Evolutionary conservation across 2,113 vertebrate species (phyloP), one percentile per base, ranked within the genome.

Genomic region (Epinephelus fuscoguttatus): DNA sequence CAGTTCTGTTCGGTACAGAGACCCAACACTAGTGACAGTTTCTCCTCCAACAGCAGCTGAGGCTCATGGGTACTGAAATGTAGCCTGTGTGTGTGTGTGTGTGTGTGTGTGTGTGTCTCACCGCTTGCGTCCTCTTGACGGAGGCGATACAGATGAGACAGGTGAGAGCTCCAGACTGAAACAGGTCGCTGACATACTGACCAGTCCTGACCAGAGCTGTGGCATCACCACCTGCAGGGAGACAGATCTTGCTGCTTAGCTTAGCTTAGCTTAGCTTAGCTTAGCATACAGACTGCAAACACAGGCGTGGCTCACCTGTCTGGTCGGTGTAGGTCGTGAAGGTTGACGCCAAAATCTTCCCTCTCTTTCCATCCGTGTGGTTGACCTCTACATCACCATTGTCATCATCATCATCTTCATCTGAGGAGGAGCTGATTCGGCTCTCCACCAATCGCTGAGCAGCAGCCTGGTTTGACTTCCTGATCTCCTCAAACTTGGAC

Each of bases 131-230:
- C 89, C 98, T 96, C 93, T 96, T 98, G 68, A 99, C 96, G 0
- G 98, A 99, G 77, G 96, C 97, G 89, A 99, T 99, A 89, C 98
- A 99, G 94, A 99, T 99, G 78, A 99, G 95, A 84, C 98, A 99
- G 0, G 97, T 98, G 84, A 98, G 93, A 10, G 97, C 97, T 75
- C 98, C 97, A 0, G 97, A 96, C 93, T 99, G 97, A 78, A 99
- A 99, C 84, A 97, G 96, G 47, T 99, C 98, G 47, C 96, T 97
- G 91, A 99, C 85, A 66, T 98, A 99, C 84, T 98, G 98, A 45
- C 96, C 96, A 0, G 98, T 99, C 66, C 97, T 94, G 81, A 96
- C 94, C 86, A 99, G 92, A 57, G 96, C 97, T 30, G 89, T 94
- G 53, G 77, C 85, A 82, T 98, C 98, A 40, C 97, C 97, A 87